Conservation (phyloP, 2,113 vertebrate species). For the Telmatochromis sp. region DNA sequence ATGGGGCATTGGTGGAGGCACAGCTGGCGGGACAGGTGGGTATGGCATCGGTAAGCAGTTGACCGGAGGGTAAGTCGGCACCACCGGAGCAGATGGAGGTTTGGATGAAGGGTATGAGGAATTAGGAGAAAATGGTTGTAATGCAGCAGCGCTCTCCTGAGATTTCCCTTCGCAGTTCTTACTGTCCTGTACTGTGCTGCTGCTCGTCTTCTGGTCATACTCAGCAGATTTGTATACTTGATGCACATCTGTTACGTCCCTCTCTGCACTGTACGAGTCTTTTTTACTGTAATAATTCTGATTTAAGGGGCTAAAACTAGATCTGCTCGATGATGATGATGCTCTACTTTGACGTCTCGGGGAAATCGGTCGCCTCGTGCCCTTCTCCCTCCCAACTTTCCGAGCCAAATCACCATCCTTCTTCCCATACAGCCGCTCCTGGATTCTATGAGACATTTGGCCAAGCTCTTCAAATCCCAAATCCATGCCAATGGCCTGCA, state of each 20-base stretch:
- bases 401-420: neutral
- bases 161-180: neutral
- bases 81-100: neutral
- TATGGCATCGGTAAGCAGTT: neutral
- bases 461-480: constrained; percentile 59
- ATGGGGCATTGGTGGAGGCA: neutral
- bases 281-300: neutral
- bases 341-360: constrained; percentile 14
- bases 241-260: neutral
- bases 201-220: neutral
- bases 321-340: constrained; percentile 19
- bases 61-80: neutral
- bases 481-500: constrained; percentile 60
- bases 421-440: constrained; percentile 60
- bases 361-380: neutral
- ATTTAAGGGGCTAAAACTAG: constrained; percentile 1
- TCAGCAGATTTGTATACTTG: neutral
- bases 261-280: neutral
- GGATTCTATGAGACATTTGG: constrained; percentile 58
- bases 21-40: neutral
- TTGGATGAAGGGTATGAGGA: neutral
- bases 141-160: neutral
- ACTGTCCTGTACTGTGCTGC: neutral
- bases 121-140: neutral
- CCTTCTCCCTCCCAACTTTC: neutral